Conservation (phyloP, 2,888 invertebrate genomes). For the Epirrhoe tristata region DNA sequence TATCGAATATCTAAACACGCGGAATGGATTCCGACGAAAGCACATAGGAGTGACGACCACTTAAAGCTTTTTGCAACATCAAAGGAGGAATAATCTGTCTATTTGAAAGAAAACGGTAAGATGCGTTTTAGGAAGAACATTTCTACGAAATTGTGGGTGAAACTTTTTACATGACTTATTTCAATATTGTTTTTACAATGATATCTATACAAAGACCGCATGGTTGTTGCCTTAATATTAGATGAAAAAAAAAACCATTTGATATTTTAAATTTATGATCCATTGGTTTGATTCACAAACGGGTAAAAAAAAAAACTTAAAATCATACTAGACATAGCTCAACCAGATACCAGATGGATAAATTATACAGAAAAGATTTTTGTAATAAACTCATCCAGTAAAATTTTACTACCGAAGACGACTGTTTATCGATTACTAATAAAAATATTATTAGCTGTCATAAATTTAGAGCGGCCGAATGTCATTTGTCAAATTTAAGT, state of each 20-base stretch:
- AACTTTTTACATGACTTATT: no score
- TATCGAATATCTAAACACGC: slow-evolving; percentile 32
- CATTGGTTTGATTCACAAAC: no score
- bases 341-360: not conserved
- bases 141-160: no score
- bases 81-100: slow-evolving; percentile 43
- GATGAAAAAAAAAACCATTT: no score
- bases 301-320: not conserved
- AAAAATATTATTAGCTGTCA: slow-evolving; percentile 40
- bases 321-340: not conserved
- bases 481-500: slow-evolving; percentile 58
- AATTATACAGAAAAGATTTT: slow-evolving; percentile 1
- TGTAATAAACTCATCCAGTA: slow-evolving; percentile 26
- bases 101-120: slow-evolving; percentile 16
- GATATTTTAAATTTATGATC: no score
- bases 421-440: slow-evolving; percentile 54
- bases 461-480: slow-evolving; percentile 43
- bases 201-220: no score
- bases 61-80: slow-evolving; percentile 50
- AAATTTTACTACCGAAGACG: slow-evolving; percentile 27
- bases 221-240: no score
- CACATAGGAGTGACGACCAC: slow-evolving; percentile 44
- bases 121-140: not conserved
- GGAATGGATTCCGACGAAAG: slow-evolving; percentile 46
- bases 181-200: no score